Evolutionary conservation across 2,113 vertebrate species (phyloP).

Genomic region (Aythya baeri): DNA sequence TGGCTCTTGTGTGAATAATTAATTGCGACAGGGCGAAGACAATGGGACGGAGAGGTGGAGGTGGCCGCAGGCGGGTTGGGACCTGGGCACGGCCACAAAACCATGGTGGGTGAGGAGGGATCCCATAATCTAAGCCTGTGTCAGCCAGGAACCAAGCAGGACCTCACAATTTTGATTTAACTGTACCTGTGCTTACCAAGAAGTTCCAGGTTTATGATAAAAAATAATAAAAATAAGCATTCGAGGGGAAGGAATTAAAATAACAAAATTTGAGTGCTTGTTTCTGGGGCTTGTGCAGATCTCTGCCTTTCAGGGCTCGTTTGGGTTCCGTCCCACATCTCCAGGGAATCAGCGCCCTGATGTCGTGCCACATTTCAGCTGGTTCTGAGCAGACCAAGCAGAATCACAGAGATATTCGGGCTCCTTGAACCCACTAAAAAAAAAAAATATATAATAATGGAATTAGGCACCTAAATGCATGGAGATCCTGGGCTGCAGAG

Average conservation of each 20-base stretch:
- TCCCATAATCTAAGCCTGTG: not conserved
- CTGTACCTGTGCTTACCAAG: not conserved
- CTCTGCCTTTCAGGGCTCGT: not conserved
- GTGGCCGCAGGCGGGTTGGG: not conserved
- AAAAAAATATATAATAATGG: not conserved
- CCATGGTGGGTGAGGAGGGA: not conserved
- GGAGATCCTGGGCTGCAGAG: accelerated
- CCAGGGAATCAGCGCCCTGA: not conserved
- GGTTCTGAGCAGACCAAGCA: accelerated
- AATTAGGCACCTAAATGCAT: not conserved
- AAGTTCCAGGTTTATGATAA: not conserved
- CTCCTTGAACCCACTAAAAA: not conserved
- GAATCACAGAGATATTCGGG: not conserved
- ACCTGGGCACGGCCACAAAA: not conserved
- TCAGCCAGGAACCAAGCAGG: not conserved
- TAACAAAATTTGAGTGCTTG: not conserved
- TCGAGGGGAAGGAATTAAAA: not conserved
- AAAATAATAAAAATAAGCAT: not conserved
- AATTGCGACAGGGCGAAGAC: not conserved
- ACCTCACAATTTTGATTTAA: not conserved
- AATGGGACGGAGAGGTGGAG: not conserved
- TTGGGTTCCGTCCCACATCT: not conserved
- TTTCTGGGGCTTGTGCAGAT: not conserved
- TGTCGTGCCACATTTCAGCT: not conserved
- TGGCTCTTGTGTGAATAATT: conserved; percentile 29